Evolutionary conservation across 2,888 invertebrate species (phyloP), one percentile per base, ranked within the genome.

Genomic region (Hypolimnas misippus): DNA sequence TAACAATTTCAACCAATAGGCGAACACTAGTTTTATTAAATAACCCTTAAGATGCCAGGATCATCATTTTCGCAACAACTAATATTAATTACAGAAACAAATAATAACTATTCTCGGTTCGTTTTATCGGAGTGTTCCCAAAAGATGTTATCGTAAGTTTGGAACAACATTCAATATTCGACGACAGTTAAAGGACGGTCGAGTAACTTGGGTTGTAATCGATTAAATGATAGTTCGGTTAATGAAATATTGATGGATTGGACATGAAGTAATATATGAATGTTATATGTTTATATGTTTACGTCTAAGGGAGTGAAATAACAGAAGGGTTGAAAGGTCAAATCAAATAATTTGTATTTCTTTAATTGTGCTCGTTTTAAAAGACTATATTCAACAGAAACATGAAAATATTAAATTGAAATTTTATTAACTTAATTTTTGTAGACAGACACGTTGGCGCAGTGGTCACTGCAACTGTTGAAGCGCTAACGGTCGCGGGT

Each of bases 151-250:
- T 57, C 57, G 12, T 57, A 51, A 66, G 56, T 66, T 66, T 57
- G 57, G 46, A 66, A 63, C 63, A 63, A 63, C 66, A 57, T 66
- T 63, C 66, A 62, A 63, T 66, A 62, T 66, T 63, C 63, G 63
- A 51, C 63, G 66, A 66, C 66, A 66, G 63, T 46, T 66, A 66
- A 58, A 58, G 66, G 66, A 49, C 61, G 57, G 66, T 50, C 42
- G 25, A 17, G 38, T 58, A 19, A 49, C 35, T 55, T 53, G n/a
- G 55, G 16, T 31, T 46, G 33, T 64, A 59, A 66, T 62, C 50
- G 57, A 62, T 66, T 62, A 65, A 40, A 52, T 59, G 52, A 57
- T 66, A 60, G 57, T 63, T 66, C 50, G 57, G 60, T 66, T 63
- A 66, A 66, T 62, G 56, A 55, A 49, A 52, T 62, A 42, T 57